These are phyloP conservation scores for Halcyon leucocephala DNA, from an alignment of 2,797 vertebrate genomes.

Conservation along the genomic window DNA sequence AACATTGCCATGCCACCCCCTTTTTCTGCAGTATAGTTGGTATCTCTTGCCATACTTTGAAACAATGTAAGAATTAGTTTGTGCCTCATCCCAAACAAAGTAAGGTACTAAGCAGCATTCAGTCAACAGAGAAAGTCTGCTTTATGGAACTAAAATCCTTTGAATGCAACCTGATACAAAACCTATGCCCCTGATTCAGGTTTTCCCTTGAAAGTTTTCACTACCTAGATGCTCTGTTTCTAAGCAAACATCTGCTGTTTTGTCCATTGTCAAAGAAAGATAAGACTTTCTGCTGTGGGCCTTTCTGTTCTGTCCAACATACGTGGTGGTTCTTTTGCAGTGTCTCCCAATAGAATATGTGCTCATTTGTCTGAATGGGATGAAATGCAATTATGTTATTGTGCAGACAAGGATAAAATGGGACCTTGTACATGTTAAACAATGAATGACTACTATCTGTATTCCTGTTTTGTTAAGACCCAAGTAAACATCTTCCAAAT, in stretches of 20 bases:
- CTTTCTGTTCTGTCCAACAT: background rate
- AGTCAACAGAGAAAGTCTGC: background rate
- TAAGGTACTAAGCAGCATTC: background rate
- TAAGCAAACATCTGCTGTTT: background rate
- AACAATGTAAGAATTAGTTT: background rate
- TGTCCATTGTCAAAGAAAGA: background rate
- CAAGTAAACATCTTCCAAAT: slow-evolving; percentile 44
- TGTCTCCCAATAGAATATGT: background rate
- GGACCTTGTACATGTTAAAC: slow-evolving; percentile 12
- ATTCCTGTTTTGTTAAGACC: slow-evolving; percentile 1
- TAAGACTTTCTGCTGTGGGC: background rate
- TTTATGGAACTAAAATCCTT: background rate
- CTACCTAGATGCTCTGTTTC: background rate
- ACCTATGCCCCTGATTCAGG: background rate
- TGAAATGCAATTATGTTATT: background rate
- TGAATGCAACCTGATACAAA: background rate
- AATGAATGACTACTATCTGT: background rate
- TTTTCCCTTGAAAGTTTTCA: background rate
- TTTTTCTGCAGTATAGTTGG: background rate
- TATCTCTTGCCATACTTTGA: background rate
- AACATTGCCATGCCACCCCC: too few relatives aligned
- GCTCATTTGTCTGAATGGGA: background rate
- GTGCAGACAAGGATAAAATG: slow-evolving; percentile 12
- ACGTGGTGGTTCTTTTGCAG: background rate
- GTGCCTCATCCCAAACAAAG: background rate